phyloP scores from a whole-genome alignment of 2,113 vertebrate genomes.

The Ibidorhyncha struthersii region DNA sequence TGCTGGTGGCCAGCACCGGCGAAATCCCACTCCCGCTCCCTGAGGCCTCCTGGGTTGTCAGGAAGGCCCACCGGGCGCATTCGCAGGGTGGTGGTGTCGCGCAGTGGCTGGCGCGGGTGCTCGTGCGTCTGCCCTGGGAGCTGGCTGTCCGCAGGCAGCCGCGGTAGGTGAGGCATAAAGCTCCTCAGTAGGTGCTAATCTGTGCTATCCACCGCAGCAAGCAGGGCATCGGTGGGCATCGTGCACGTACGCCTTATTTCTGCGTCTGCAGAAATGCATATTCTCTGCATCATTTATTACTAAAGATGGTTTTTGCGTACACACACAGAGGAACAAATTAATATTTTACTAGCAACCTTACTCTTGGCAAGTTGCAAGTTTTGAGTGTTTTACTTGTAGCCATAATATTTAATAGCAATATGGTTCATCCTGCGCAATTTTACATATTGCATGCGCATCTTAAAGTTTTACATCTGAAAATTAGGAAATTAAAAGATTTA shows the following conservation, averaged over 20 bases:
- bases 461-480: not conserved
- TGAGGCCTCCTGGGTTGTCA: accelerated
- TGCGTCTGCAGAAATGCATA: accelerated
- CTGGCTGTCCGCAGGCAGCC: not conserved
- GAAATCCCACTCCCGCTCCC: accelerated
- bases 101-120: accelerated
- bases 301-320: not conserved
- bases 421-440: not conserved
- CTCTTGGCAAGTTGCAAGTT: not conserved
- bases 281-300: not conserved
- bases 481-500: not conserved
- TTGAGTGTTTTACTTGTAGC: not conserved
- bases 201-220: accelerated
- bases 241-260: not conserved
- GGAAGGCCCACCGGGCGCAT: accelerated
- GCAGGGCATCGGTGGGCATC: too few species aligned
- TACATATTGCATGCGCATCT: not conserved
- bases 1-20: not conserved
- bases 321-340: not conserved
- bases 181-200: not conserved
- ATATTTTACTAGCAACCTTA: not conserved
- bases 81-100: accelerated
- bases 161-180: not conserved
- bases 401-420: not conserved
- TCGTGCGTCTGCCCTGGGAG: not conserved